Percentiles rank a stretch among this genome's conserved stretches.
These are phyloP conservation scores for Nephila pilipes DNA, from an alignment of 1,140 invertebrate species.

Conservation along the genomic window DNA sequence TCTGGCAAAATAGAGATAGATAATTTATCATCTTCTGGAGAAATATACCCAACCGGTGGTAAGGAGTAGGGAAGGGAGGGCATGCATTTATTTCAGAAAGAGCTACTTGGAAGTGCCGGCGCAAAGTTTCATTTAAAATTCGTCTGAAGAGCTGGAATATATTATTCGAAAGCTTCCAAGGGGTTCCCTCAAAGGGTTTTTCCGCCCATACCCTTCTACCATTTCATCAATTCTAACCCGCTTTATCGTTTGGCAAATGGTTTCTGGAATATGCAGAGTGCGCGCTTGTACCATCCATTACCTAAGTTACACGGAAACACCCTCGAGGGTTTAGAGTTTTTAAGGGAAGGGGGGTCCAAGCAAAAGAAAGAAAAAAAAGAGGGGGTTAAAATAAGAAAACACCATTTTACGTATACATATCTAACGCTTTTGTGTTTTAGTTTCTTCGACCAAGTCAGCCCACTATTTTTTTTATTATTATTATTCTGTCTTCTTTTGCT, in stretches of 20 bases:
- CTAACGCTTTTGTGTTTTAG: slow-evolving; percentile 68
- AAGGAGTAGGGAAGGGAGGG: background rate
- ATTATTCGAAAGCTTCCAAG: slow-evolving; percentile 42
- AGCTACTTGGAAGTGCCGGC: background rate
- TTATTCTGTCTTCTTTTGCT: slow-evolving; percentile 9
- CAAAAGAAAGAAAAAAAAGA: background rate
- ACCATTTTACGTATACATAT: slow-evolving; percentile 73
- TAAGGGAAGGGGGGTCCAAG: background rate
- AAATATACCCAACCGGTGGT: background rate
- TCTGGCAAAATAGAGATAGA: background rate
- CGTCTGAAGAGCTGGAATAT: slow-evolving; percentile 46
- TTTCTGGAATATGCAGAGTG: slow-evolving; percentile 63
- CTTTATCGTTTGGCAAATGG: slow-evolving; percentile 65
- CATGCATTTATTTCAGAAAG: background rate
- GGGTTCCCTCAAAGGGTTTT: slow-evolving; percentile 45
- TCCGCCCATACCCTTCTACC: slow-evolving; percentile 54
- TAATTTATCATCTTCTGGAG: background rate
- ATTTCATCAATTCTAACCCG: slow-evolving; percentile 71
- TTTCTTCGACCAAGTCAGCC: background rate
- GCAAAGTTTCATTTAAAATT: slow-evolving; percentile 50
- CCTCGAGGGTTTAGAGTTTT: slow-evolving; percentile 74
- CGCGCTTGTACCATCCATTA: slow-evolving; percentile 72
- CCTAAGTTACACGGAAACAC: slow-evolving; percentile 72
- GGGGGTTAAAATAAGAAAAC: slow-evolving; percentile 36
- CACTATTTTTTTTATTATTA: background rate